Base-by-base conservation (phyloP, 1,140 invertebrate genomes). In the Pseudobourletiella spinata region DNA sequence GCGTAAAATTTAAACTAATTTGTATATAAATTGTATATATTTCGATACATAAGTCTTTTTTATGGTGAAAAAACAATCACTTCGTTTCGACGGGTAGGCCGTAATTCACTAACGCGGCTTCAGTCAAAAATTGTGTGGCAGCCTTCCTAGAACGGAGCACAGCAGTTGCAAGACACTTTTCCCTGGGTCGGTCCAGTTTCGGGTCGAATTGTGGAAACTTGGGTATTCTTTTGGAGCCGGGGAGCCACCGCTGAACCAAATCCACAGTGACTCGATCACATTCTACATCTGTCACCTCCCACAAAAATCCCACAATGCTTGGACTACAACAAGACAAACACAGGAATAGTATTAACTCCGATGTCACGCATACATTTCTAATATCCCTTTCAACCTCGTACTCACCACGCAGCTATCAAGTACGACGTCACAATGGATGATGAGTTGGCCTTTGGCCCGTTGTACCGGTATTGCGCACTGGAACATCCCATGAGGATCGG, bases 401-500 rank as follows among this genome's bases (percentile, higher is more conserved):
- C 35, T 43, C 46, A 70, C 68, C 64, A 64, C 11, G 56, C 59
- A 8, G 68, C 42, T 2, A 59, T 30, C 25, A 67, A 48, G 30
- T 67, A 66, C 0, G 63, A 25, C 29, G 54, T 55, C 3, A 67
- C 52, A 30, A 57, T 58, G 6, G 65, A 64, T 22, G 20, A 48
- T 14, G 62, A 43, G 20, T 46, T 51, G 57, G 59, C 24, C 25
- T 57, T 42, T n/a, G 63, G 58, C n/a, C 61, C 58, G 16, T 57
- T 16, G 26, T 56, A 59, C 32, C 51, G 42, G n/a, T 29, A 61
- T 28, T 61, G 60, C 2, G 56, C 63, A 61, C 68, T 70, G 11
- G 65, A 60, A 51, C 68, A 70, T n/a, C 68, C 68, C 68, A 70
- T 70, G 2, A 70, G 28, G 11, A 70, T 46, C 2, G 68, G 63